Evolutionary conservation across 2,797 vertebrate species (phyloP).

Genomic region (Cetoscarus ocellatus): DNA sequence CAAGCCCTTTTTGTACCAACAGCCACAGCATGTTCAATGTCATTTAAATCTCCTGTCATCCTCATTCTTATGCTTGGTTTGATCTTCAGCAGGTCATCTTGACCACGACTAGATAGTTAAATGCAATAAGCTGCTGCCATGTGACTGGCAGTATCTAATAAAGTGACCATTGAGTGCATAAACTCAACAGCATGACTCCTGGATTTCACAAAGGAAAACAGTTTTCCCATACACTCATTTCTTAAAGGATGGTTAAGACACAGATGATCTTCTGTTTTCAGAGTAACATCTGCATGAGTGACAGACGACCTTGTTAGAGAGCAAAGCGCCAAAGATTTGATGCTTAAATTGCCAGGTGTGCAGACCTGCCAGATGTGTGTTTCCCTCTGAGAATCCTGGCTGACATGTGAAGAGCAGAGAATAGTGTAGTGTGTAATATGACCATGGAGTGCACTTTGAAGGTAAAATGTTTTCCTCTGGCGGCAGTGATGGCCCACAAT

Average conservation of each 20-base stretch:
- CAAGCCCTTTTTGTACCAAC: too few species aligned
- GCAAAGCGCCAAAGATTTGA: not conserved
- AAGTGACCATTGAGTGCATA: too few species aligned
- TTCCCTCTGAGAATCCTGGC: not conserved
- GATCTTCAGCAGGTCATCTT: too few species aligned
- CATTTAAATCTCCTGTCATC: too few species aligned
- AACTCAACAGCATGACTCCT: too few species aligned
- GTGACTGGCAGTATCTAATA: too few species aligned
- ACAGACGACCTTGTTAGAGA: not conserved
- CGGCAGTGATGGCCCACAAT: constrained; percentile 26
- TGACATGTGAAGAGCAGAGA: constrained; percentile 2
- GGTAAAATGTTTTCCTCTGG: constrained; percentile 27
- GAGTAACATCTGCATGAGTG: not conserved
- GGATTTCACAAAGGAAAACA: too few species aligned
- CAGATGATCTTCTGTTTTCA: not conserved
- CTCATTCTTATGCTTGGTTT: too few species aligned
- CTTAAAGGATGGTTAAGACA: not conserved
- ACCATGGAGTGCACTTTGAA: constrained; percentile 13
- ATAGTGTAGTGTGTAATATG: not conserved
- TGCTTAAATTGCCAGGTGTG: not conserved
- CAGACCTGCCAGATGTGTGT: not conserved
- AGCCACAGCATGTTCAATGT: too few species aligned
- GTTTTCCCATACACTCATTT: too few species aligned
- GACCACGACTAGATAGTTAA: too few species aligned
- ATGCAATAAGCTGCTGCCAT: too few species aligned